These are phyloP conservation scores for Psylliodes chrysocephalus DNA, from an alignment of 2,888 invertebrate species.

Conservation along the genomic window DNA sequence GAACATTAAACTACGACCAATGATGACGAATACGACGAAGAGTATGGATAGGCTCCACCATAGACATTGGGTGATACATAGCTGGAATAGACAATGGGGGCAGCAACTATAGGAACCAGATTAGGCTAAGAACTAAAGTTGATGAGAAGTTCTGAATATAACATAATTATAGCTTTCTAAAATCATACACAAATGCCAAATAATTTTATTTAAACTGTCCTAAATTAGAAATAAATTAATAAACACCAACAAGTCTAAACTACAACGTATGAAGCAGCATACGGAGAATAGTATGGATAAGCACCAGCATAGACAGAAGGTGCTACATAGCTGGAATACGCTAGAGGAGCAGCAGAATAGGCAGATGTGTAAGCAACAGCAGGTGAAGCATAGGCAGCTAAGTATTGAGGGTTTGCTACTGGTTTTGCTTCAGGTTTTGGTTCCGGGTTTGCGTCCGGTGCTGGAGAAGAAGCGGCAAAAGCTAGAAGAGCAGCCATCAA, in stretches of 20 bases:
- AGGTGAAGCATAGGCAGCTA: constrained; percentile 18
- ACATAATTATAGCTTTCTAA: too few species aligned
- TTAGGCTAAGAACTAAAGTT: too few species aligned
- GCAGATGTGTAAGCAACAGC: constrained; percentile 14
- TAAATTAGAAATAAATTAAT: not conserved
- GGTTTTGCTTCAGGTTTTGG: constrained; percentile 20
- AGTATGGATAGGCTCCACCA: too few species aligned
- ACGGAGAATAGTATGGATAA: constrained; percentile 23
- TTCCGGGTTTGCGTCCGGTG: constrained; percentile 10
- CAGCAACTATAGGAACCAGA: too few species aligned
- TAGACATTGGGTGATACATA: too few species aligned
- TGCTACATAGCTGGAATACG: constrained; percentile 17
- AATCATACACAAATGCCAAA: too few species aligned
- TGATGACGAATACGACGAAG: too few species aligned
- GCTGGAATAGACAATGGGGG: too few species aligned
- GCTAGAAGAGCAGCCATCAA: constrained; percentile 11
- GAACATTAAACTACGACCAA: too few species aligned
- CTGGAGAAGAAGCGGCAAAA: constrained; percentile 13
- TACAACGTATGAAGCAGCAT: constrained; percentile 11
- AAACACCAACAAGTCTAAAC: not conserved
- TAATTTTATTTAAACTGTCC: not conserved
- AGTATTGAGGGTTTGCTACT: constrained; percentile 7
- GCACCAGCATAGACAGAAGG: constrained; percentile 19
- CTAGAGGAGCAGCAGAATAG: constrained; percentile 11
- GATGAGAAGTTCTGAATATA: too few species aligned